Conservation (phyloP, 2,797 vertebrate genomes). For the Myioborus miniatus region DNA sequence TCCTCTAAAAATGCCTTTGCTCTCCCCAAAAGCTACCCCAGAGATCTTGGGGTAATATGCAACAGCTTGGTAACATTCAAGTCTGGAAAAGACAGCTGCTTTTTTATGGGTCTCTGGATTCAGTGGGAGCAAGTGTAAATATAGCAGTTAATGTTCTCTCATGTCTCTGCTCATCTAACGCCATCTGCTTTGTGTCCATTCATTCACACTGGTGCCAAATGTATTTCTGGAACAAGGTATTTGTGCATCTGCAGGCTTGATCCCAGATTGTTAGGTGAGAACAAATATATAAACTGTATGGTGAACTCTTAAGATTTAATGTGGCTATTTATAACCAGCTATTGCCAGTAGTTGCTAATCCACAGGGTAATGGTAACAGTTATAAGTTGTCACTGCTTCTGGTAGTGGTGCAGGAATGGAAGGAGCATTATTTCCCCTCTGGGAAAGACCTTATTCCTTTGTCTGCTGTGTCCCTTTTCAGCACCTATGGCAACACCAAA, state of each 20-base stretch:
- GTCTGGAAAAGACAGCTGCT: constrained; percentile 24
- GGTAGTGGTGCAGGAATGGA: neutral
- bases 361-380: neutral
- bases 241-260: neutral
- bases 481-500: neutral
- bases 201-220: constrained; percentile 29
- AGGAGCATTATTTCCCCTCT: rapidly evolving
- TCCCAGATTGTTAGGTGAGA: neutral
- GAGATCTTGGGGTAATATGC: neutral
- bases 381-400: neutral
- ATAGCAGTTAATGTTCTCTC: constrained; percentile 43
- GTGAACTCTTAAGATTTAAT: neutral
- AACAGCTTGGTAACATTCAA: neutral
- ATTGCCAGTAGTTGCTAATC: neutral
- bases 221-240: constrained; percentile 21
- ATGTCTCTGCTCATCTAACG: neutral
- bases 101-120: constrained; percentile 47
- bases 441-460: neutral
- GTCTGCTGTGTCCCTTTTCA: neutral
- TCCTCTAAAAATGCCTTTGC: neutral
- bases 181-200: constrained; percentile 47
- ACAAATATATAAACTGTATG: neutral
- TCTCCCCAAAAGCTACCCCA: neutral
- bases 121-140: constrained; percentile 20
- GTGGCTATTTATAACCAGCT: neutral